Percentiles rank a stretch among this genome's conserved stretches.
Conservation (phyloP, 1,140 invertebrate species). For the Apolygus lucorum region DNA sequence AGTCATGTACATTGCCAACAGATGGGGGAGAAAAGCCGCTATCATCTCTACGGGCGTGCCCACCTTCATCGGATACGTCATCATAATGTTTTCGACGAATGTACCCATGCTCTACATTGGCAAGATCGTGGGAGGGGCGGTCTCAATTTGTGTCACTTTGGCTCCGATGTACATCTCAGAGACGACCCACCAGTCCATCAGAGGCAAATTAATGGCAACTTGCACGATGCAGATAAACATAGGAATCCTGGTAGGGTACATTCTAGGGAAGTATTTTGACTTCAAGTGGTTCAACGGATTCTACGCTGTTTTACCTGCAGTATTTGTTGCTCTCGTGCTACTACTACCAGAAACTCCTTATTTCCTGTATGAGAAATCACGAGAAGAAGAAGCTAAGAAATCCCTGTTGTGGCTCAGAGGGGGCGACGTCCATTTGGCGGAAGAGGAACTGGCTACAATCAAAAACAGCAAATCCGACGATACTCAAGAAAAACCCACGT, state of each 20-base stretch:
- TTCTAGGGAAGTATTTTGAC: neutral
- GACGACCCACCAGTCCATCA: neutral
- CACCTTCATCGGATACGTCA: too few relatives aligned
- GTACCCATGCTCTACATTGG: too few relatives aligned
- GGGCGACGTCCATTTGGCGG: neutral
- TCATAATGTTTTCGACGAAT: too few relatives aligned
- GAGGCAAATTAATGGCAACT: neutral
- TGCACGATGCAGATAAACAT: neutral
- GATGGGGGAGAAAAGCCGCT: neutral
- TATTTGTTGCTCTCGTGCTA: neutral
- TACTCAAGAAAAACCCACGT: too few relatives aligned
- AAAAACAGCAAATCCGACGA: too few relatives aligned
- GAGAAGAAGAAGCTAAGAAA: neutral
- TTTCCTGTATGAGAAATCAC: neutral
- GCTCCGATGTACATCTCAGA: neutral
- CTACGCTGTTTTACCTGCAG: neutral
- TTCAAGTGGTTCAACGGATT: neutral
- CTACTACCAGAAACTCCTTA: constrained; percentile 1
- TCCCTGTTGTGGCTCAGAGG: neutral
- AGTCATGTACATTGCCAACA: neutral
- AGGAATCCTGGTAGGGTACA: constrained; percentile 3
- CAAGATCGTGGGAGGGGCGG: too few relatives aligned
- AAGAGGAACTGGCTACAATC: neutral
- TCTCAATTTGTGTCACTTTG: too few relatives aligned
- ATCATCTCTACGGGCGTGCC: neutral